Evolutionary conservation across 2,113 vertebrate genomes (phyloP).

Genomic region (Cariama cristata): DNA sequence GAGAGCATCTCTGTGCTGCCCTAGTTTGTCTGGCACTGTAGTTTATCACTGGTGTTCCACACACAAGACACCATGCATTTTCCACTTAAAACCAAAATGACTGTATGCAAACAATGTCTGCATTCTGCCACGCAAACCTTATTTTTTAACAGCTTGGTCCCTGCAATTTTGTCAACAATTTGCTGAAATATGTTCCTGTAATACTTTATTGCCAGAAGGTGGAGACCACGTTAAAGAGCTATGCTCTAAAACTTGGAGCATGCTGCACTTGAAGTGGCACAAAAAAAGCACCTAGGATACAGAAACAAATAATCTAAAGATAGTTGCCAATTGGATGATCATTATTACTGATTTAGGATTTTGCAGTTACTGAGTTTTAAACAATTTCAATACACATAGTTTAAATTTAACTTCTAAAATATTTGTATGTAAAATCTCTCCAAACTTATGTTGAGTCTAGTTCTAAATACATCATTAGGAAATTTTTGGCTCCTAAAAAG

Average conservation of each 20-base stretch:
- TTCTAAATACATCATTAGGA: neutral
- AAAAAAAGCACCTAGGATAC: neutral
- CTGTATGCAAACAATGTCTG: neutral
- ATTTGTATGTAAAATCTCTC: neutral
- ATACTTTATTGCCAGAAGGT: neutral
- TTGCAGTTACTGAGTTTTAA: neutral
- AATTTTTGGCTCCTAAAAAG: neutral
- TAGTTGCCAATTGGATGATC: neutral
- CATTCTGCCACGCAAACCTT: neutral
- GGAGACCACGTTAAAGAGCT: neutral
- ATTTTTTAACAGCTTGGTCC: neutral
- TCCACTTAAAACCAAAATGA: neutral
- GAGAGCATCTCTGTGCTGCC: fast-evolving
- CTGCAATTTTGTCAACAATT: neutral
- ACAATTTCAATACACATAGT: neutral
- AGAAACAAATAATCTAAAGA: neutral
- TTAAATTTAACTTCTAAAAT: neutral
- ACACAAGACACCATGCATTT: fast-evolving
- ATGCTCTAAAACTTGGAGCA: neutral
- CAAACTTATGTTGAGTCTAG: neutral
- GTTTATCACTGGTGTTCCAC: neutral
- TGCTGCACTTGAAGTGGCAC: fast-evolving
- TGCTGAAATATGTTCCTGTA: neutral
- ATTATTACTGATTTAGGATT: neutral
- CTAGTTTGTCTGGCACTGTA: neutral